A percentile compares a stretch with the other conserved stretches of the same genome.
phyloP scores from a whole-genome alignment of 1,140 invertebrate genomes.

The Cotesia glomerata region DNA sequence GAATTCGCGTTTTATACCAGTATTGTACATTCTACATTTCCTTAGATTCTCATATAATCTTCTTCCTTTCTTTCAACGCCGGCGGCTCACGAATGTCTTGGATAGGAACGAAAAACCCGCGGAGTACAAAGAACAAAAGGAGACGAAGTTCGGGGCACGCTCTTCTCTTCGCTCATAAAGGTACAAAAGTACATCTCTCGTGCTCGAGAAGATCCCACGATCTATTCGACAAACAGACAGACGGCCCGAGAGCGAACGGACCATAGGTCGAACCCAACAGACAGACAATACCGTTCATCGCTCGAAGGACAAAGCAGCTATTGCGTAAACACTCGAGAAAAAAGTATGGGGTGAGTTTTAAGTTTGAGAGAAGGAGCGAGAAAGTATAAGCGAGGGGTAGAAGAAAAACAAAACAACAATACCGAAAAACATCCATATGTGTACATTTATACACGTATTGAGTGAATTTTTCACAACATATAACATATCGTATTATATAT shows the following conservation, averaged over 20 bases:
- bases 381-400: slow-evolving; percentile 22
- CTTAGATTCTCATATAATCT: neutral
- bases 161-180: slow-evolving; percentile 44
- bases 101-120: slow-evolving; percentile 47
- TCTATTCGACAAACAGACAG: slow-evolving; percentile 62
- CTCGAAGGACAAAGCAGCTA: slow-evolving; percentile 62
- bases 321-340: slow-evolving; percentile 61
- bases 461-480: no score
- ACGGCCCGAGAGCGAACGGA: slow-evolving; percentile 33
- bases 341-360: slow-evolving; percentile 37
- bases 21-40: slow-evolving; percentile 10
- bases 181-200: slow-evolving; percentile 58
- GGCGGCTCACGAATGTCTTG: slow-evolving; percentile 1
- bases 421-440: slow-evolving; percentile 37
- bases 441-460: slow-evolving; percentile 33
- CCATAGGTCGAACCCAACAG: slow-evolving; percentile 43
- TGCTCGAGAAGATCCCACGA: slow-evolving; percentile 42
- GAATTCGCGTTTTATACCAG: neutral
- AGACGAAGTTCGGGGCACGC: slow-evolving; percentile 32
- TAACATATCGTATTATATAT: neutral
- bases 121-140: slow-evolving; percentile 54
- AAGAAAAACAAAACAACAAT: slow-evolving; percentile 29
- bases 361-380: slow-evolving; percentile 21
- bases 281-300: slow-evolving; percentile 62
- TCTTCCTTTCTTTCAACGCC: slow-evolving; percentile 30